Base-by-base conservation (phyloP, 2,888 invertebrate genomes). In the Epinotia brunnichana region DNA sequence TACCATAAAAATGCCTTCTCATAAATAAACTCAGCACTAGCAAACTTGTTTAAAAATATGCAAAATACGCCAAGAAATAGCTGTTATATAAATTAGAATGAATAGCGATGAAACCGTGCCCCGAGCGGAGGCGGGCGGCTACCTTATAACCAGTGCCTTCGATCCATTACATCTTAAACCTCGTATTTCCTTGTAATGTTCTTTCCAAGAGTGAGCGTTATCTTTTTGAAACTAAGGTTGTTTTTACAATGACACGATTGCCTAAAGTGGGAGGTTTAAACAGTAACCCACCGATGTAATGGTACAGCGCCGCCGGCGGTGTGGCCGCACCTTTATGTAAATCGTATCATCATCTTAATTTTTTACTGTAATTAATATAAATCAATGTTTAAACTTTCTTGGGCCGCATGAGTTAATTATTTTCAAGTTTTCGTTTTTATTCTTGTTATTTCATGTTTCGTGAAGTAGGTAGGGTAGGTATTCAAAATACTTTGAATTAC, bases 61-160 rank as follows among this genome's bases (percentile, higher is more conserved):
- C 48, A 72, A 71, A 68, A 54, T 62, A 17, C 41, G 41, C 19
- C 71, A 56, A 39, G 72, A 70, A 56, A 67, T 35, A 53, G 48
- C 53, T 13, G 61, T 48, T 56, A 72, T 68, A 62, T 72, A 72
- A 72, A 72, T 72, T 72, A 72, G 67, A 68, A 68, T 62, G 61
- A 60, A 68, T 72, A 61, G 67, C 71, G 67, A 59, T 62, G 72
- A 61, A 62, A 72, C 67, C 29, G 9, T 11, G 77, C 81, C 79
- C 67, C 74, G 61, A 79, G 81, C 79, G 70, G 61, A 74, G 76
- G 76, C 74, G 76, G 73, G 75, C 70, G 57, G 85, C 85, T 85
- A 85, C 86, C 80, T 77, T 77, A 80, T 82, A 83, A 83, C 75
- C 77, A 78, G 75, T 56, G 78, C 75, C 74, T 77, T 77, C 74